Evolutionary conservation across 2,113 vertebrate genomes (phyloP).

Genomic region (Callospermophilus lateralis): DNA sequence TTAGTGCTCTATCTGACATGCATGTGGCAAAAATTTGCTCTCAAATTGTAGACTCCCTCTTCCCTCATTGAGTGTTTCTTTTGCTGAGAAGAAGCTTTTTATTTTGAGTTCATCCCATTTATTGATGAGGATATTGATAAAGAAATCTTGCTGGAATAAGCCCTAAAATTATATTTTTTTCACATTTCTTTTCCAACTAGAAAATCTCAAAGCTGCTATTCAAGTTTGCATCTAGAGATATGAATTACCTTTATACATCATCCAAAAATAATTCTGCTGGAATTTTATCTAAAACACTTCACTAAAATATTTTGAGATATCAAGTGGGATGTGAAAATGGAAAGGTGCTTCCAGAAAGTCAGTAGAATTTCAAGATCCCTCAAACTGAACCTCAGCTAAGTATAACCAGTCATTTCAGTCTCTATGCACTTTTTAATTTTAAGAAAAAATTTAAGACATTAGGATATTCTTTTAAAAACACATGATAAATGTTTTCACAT

Average conservation of each 20-base stretch:
- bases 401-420: neutral
- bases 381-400: neutral
- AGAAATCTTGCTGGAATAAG: neutral
- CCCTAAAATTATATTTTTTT: neutral
- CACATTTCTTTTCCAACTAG: slow-evolving; percentile 5
- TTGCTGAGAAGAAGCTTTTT: too few species aligned
- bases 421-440: neutral
- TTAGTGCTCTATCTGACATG: too few species aligned
- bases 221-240: neutral
- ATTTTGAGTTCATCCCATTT: neutral
- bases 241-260: neutral
- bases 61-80: too few species aligned
- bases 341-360: neutral
- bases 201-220: slow-evolving; percentile 16
- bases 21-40: too few species aligned
- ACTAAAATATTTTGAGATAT: neutral
- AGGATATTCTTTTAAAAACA: neutral
- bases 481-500: neutral
- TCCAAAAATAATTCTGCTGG: slow-evolving; percentile 1
- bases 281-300: slow-evolving; percentile 33
- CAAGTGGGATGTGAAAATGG: neutral
- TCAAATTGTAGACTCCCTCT: too few species aligned
- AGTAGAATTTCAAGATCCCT: neutral
- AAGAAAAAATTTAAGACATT: neutral
- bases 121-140: neutral